phyloP scores from a whole-genome alignment of 1,140 invertebrate genomes.

The Andricus grossulariae region DNA sequence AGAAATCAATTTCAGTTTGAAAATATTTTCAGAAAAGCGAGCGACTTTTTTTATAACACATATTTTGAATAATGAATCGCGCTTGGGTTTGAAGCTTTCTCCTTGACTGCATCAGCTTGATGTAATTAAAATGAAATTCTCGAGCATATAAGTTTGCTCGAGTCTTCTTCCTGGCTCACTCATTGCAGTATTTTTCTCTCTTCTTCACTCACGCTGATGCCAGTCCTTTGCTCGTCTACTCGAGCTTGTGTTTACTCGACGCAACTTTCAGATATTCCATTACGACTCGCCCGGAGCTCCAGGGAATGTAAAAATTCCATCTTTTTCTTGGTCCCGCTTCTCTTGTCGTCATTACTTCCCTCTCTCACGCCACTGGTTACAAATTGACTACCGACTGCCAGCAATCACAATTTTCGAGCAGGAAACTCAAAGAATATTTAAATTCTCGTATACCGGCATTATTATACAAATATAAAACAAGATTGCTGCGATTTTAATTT shows the following conservation, averaged over 20 bases:
- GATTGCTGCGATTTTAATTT: too few relatives aligned
- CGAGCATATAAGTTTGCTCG: constrained; percentile 45
- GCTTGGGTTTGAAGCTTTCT: constrained; percentile 26
- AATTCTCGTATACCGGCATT: too few relatives aligned
- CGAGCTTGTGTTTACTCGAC: constrained; percentile 51
- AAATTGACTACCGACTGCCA: constrained; percentile 29
- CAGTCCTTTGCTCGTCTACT: constrained; percentile 18
- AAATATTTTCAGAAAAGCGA: not conserved
- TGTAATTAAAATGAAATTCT: constrained; percentile 60
- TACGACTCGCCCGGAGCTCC: constrained; percentile 45
- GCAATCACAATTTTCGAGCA: too few relatives aligned
- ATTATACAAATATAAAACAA: too few relatives aligned
- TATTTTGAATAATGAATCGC: not conserved
- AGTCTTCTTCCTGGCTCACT: constrained; percentile 34
- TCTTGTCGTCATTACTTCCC: constrained; percentile 39
- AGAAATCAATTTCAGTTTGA: not conserved
- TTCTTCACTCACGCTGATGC: constrained; percentile 17
- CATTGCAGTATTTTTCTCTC: constrained; percentile 41
- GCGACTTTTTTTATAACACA: not conserved
- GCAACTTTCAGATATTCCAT: constrained; percentile 62
- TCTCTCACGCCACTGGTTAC: not conserved
- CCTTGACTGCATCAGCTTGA: constrained; percentile 27
- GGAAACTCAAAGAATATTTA: too few relatives aligned
- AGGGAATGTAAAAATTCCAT: constrained; percentile 54
- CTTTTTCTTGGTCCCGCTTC: constrained; percentile 33